Evolutionary conservation across 2,113 vertebrate species (phyloP).

Genomic region (Tretioscincus oriximinensis): DNA sequence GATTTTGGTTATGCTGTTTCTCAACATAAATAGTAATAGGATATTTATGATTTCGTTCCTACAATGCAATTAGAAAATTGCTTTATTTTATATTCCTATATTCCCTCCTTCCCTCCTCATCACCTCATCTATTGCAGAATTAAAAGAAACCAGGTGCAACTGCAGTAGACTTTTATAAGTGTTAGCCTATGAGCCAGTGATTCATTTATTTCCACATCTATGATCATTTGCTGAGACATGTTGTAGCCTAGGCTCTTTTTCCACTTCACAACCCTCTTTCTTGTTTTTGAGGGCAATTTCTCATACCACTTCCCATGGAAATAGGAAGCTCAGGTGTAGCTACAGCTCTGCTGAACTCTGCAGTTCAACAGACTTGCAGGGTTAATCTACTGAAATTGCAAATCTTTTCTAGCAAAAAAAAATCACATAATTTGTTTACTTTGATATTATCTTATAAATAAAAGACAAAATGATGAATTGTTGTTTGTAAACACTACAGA

Average conservation of each 20-base stretch:
- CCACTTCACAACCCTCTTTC: too few species aligned
- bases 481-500: conserved; percentile 57
- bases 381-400: conserved; percentile 35
- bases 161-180: conserved; percentile 32
- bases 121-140: conserved; percentile 16
- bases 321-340: conserved; percentile 39
- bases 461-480: conserved; percentile 64
- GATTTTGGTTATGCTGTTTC: too few species aligned
- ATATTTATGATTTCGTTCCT: background rate
- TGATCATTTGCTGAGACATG: too few species aligned
- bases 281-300: too few species aligned
- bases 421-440: conserved; percentile 41
- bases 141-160: conserved; percentile 39
- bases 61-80: background rate
- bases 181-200: too few species aligned
- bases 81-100: background rate
- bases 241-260: too few species aligned
- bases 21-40: background rate
- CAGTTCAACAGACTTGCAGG: background rate
- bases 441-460: conserved; percentile 66
- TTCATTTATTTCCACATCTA: too few species aligned
- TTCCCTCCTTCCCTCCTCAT: background rate
- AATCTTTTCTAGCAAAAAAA: conserved; percentile 37
- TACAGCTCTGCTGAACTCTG: conserved; percentile 38
- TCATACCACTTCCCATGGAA: too few species aligned